A percentile compares a stretch with the other conserved stretches of the same genome.
These are phyloP conservation scores for Pinctada fucata DNA, from an alignment of 2,888 invertebrate species.

Conservation along the genomic window DNA sequence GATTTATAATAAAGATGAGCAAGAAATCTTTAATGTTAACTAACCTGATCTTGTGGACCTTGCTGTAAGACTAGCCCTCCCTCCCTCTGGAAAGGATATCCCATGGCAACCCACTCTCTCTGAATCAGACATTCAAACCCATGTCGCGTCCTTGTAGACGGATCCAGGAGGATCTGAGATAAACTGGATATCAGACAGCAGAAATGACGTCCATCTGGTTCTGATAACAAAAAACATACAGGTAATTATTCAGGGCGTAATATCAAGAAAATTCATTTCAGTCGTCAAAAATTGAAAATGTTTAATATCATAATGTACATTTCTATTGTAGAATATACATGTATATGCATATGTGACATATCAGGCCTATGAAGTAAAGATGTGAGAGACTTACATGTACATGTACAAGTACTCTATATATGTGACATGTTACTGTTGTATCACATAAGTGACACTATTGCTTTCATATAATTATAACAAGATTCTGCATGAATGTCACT, in stretches of 20 bases:
- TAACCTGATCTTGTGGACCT: neutral
- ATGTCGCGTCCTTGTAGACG: conserved; percentile 86
- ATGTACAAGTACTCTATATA: too few relatives aligned
- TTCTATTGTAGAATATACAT: too few relatives aligned
- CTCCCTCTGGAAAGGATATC: conserved; percentile 89
- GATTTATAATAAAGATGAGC: neutral
- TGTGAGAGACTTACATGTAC: too few relatives aligned
- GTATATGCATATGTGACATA: too few relatives aligned
- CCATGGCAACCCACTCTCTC: conserved; percentile 95
- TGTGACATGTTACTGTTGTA: too few relatives aligned
- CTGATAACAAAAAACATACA: conserved; percentile 67
- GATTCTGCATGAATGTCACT: too few relatives aligned
- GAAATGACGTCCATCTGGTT: conserved; percentile 91
- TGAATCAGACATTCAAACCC: conserved; percentile 95
- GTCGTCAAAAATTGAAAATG: too few relatives aligned
- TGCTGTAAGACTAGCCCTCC: conserved; percentile 58
- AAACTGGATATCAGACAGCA: conserved; percentile 89
- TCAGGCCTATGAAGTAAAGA: too few relatives aligned
- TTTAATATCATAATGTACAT: too few relatives aligned
- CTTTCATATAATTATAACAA: too few relatives aligned
- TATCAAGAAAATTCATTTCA: neutral
- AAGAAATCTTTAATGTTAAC: neutral
- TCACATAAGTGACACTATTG: too few relatives aligned
- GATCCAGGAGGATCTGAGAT: conserved; percentile 91
- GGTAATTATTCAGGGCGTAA: neutral